phyloP scores from a whole-genome alignment of 2,113 vertebrate genomes.

The Ctenodactylus gundi region DNA sequence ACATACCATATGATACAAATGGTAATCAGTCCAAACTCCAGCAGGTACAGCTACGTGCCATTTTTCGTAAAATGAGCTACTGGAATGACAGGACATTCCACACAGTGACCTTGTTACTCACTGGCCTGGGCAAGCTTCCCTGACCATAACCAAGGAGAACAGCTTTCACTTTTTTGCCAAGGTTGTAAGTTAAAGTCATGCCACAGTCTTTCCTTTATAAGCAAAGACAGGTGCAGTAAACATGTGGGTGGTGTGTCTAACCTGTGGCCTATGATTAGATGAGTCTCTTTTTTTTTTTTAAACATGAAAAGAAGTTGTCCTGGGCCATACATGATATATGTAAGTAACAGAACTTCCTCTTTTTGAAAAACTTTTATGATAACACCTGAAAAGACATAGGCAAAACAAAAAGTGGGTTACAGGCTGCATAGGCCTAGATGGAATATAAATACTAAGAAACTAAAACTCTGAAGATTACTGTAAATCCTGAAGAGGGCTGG shows the following conservation, averaged over 20 bases:
- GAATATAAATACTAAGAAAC: not conserved
- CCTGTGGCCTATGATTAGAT: not conserved
- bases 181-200: not conserved
- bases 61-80: not conserved
- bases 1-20: not conserved
- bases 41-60: not conserved
- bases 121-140: not conserved
- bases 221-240: not conserved
- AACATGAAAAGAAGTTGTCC: not conserved
- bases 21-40: not conserved
- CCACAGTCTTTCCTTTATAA: not conserved
- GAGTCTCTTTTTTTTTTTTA: not conserved
- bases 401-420: not conserved
- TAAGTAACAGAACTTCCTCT: not conserved
- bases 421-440: not conserved
- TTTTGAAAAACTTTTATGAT: not conserved
- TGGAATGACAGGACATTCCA: not conserved
- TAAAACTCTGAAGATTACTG: not conserved
- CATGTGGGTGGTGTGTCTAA: not conserved
- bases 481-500: constrained; percentile 24
- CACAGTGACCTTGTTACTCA: not conserved
- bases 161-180: not conserved
- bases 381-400: not conserved
- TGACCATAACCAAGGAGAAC: not conserved
- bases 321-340: not conserved